A percentile compares a stretch with the other conserved stretches of the same genome.
These are phyloP conservation scores for Hypolimnas misippus DNA, from an alignment of 2,888 invertebrate species.

Conservation along the genomic window DNA sequence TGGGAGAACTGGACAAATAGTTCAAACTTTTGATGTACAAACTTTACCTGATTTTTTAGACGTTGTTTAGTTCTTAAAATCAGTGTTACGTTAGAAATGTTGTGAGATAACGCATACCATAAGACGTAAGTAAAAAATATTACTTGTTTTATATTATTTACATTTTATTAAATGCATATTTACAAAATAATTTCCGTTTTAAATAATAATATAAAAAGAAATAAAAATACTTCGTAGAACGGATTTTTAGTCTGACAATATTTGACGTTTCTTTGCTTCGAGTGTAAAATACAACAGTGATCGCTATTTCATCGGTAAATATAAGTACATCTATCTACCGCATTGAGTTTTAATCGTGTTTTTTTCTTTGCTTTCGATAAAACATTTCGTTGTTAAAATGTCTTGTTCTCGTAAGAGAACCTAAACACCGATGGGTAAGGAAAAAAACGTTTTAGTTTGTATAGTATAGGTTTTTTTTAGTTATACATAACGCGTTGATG, in stretches of 20 bases:
- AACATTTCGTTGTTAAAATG: constrained; percentile 58
- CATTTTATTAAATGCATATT: too few relatives aligned
- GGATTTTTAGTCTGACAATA: constrained; percentile 49
- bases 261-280: constrained; percentile 60
- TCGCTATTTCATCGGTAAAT: constrained; percentile 53
- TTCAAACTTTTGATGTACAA: too few relatives aligned
- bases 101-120: background rate
- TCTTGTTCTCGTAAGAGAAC: constrained; percentile 81
- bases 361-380: constrained; percentile 46
- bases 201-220: background rate
- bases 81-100: background rate
- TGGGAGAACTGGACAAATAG: too few relatives aligned
- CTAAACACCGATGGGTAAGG: constrained; percentile 79
- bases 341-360: constrained; percentile 44
- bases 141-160: background rate
- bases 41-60: background rate
- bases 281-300: constrained; percentile 40
- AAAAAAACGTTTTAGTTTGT: constrained; percentile 43
- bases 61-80: background rate
- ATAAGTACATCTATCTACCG: constrained; percentile 47
- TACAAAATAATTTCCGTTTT: too few relatives aligned
- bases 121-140: background rate
- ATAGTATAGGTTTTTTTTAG: constrained; percentile 40
- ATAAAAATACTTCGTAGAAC: constrained; percentile 33
- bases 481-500: constrained; percentile 46